A percentile compares a stretch with the other conserved stretches of the same genome.
Evolutionary conservation across 2,797 vertebrate genomes (phyloP).

Genomic region (Potorous gilbertii): DNA sequence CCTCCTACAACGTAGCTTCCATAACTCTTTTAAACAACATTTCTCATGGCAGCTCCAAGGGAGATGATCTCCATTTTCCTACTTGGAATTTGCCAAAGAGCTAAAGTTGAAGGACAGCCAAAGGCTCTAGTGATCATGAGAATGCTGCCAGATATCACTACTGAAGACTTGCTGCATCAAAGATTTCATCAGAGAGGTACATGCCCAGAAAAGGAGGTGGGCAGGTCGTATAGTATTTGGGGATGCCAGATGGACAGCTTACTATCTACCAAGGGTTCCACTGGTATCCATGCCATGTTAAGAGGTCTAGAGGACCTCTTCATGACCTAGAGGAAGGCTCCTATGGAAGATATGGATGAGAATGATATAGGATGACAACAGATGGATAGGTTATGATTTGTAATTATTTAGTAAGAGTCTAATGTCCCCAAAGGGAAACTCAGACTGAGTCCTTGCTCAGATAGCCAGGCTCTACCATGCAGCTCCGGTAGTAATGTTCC

Average conservation of each 20-base stretch:
- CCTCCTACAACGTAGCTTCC: not conserved
- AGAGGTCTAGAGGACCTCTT: not conserved
- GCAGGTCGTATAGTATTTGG: not conserved
- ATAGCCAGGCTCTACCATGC: not conserved
- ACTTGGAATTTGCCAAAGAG: not conserved
- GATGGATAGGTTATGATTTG: not conserved
- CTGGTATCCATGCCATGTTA: not conserved
- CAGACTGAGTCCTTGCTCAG: not conserved
- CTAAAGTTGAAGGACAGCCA: not conserved
- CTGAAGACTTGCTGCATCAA: not conserved
- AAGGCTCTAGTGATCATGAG: not conserved
- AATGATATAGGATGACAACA: not conserved
- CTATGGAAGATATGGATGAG: not conserved
- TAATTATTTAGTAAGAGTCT: not conserved
- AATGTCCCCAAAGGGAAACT: not conserved
- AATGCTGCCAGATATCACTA: not conserved
- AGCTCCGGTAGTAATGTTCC: not conserved
- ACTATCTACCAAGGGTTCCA: not conserved
- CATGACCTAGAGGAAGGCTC: not conserved
- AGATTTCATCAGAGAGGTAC: not conserved
- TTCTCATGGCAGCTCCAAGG: not conserved
- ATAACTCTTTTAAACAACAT: not conserved
- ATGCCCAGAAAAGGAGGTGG: not conserved
- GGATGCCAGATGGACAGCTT: not conserved
- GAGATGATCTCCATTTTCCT: not conserved